Evolutionary conservation across 2,113 vertebrate species (phyloP), one percentile per base, ranked within the genome.

Genomic region (Myanophis thanlyinensis): DNA sequence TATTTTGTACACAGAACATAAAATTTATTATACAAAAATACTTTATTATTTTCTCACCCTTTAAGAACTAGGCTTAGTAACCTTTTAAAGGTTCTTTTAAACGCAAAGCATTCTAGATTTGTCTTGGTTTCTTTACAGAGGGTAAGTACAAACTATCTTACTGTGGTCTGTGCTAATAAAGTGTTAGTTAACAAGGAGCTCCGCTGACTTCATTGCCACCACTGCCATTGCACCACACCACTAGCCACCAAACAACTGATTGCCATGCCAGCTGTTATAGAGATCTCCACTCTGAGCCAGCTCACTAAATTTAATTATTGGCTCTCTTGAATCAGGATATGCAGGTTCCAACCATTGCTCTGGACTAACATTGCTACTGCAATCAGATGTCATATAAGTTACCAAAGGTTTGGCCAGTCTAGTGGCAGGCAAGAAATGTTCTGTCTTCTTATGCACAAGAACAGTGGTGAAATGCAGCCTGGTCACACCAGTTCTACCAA

Each of bases 11-110:
- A 93, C 67, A 23, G 35, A 22, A 46, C 89, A 44, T 95, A 95
- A 94, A 51, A 91, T 93, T 20, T 87, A 93, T 92, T 89, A 94
- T 3, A 51, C 93, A 67, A 67, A 90, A 40, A 54, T 30, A 93
- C 92, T 47, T 88, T 88, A 52, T 85, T 93, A 1, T 18, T 93
- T 59, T 91, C 89, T 93, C 87, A 92, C 44, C 90, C 89, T 40
- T 49, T 89, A 91, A 90, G 93, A 93, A 93, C 6, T 7, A n/a
- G 1, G 18, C 86, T 2, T 53, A 12, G 20, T 4, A 87, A 87
- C 0, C 48, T 67, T 90, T 23, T 22, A 40, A 4, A 18, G 54
- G 5, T 62, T 44, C 4, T 67, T 88, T 62, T 3, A 54, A 25
- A 93, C 2, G 23, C 20, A 80, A 93, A 56, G 0, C 67, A 35